Base-by-base conservation (phyloP, 2,888 invertebrate species). In the Oegoconia quadripuncta region DNA sequence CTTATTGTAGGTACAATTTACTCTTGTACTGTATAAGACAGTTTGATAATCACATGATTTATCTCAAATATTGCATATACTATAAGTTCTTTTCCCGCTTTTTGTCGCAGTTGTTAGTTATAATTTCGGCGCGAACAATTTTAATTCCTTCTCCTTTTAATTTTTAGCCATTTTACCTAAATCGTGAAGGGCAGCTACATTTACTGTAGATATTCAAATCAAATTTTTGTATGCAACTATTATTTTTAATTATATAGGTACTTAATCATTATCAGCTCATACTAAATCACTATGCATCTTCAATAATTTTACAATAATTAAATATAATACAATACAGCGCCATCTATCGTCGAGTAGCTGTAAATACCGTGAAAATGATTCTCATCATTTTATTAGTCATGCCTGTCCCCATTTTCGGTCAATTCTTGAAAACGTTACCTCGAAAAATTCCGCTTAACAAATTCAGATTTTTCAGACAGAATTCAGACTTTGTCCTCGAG, bases 281-380 rank as follows among this genome's bases (percentile, higher is more conserved):
- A n/a, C n/a, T n/a, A n/a, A n/a, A n/a, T n/a, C n/a, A n/a, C n/a
- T n/a, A n/a, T n/a, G n/a, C n/a, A n/a, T n/a, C n/a, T n/a, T n/a
- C n/a, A n/a, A n/a, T n/a, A n/a, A n/a, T n/a, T n/a, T n/a, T n/a
- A n/a, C n/a, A n/a, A n/a, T n/a, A n/a, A n/a, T n/a, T n/a, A n/a
- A n/a, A n/a, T n/a, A n/a, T n/a, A n/a, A n/a, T n/a, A n/a, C n/a
- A n/a, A 3, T 27, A 34, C 37, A 64, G 44, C 73, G 83, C 86
- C 86, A 84, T 76, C 86, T 86, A 52, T 53, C 50, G 69, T 45
- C 67, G 65, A 66, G 69, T 83, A 80, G 86, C 75, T 27, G 52
- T 44, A 80, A n/a, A n/a, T n/a, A n/a, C n/a, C n/a, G 59, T 55
- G 50, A 38, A 34, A 42, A 41, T 45, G 46, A 48, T 54, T 47